These are phyloP conservation scores for Trachymyrmex septentrionalis DNA, from an alignment of 1,140 invertebrate genomes.

Conservation along the genomic window DNA sequence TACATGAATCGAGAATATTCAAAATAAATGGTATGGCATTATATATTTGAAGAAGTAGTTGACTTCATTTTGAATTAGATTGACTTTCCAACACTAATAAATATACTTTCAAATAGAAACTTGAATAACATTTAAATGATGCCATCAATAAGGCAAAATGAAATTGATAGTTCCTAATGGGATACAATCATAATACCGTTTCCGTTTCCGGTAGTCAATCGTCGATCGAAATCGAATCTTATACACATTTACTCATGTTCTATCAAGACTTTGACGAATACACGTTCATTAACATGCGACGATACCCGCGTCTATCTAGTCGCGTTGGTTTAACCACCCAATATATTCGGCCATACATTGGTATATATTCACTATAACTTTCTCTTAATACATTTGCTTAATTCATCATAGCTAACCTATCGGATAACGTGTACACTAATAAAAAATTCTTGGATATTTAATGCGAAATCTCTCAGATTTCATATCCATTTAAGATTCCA, in stretches of 20 bases:
- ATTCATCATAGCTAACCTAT: not conserved
- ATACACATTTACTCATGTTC: slow-evolving; percentile 13
- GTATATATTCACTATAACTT: slow-evolving; percentile 10
- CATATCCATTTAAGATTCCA: not conserved
- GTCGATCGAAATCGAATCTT: slow-evolving; percentile 35
- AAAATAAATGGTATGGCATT: not conserved
- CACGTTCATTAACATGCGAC: slow-evolving; percentile 49
- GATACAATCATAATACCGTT: slow-evolving; percentile 6
- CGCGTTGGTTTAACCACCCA: slow-evolving; percentile 37
- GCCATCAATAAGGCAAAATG: not conserved
- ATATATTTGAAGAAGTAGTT: not conserved
- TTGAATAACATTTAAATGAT: slow-evolving; percentile 32
- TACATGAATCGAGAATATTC: not conserved
- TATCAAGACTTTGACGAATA: slow-evolving; percentile 27
- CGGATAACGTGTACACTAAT: not conserved
- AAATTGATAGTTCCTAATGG: not conserved
- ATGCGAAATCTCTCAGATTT: not conserved
- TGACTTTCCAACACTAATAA: not conserved
- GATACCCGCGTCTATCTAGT: slow-evolving; percentile 40
- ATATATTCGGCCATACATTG: slow-evolving; percentile 9
- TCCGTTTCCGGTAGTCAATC: not conserved
- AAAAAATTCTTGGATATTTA: not conserved
- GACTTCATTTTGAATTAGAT: not conserved
- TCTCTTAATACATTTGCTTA: slow-evolving; percentile 45
- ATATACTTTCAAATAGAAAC: not conserved